Conservation (phyloP, 2,888 invertebrate genomes). For the Odontocolon sp. region DNA sequence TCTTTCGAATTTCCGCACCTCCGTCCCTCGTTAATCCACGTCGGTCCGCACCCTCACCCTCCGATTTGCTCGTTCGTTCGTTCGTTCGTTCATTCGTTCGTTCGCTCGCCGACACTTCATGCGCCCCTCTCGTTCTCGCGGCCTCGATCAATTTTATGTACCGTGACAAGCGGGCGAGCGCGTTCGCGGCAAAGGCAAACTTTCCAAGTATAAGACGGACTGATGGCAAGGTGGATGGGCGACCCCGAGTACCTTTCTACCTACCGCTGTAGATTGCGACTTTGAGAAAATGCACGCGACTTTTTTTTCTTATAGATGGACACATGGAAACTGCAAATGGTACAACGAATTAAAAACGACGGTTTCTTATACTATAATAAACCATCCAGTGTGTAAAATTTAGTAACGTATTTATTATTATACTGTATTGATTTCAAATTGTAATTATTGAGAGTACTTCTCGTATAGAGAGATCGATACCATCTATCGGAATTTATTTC, state of each 20-base stretch:
- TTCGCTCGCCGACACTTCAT: constrained; percentile 39
- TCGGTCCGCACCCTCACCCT: constrained; percentile 41
- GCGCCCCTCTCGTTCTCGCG: constrained; percentile 38
- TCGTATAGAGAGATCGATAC: too few relatives aligned
- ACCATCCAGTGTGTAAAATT: too few relatives aligned
- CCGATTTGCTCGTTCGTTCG: constrained; percentile 15
- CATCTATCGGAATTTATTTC: too few relatives aligned
- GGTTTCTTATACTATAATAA: too few relatives aligned
- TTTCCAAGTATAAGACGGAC: constrained; percentile 15
- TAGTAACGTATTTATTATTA: too few relatives aligned
- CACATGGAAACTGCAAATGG: too few relatives aligned
- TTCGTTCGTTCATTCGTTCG: constrained; percentile 27
- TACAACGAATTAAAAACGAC: too few relatives aligned
- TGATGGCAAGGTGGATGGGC: constrained; percentile 27
- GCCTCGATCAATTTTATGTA: constrained; percentile 61
- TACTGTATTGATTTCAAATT: too few relatives aligned
- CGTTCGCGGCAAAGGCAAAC: constrained; percentile 22
- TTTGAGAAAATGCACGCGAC: not conserved
- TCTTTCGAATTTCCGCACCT: constrained; percentile 58
- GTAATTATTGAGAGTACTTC: too few relatives aligned
- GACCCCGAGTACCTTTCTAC: constrained; percentile 8
- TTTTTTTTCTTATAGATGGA: not conserved
- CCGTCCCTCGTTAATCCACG: constrained; percentile 58
- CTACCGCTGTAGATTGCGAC: not conserved
- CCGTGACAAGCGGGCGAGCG: constrained; percentile 51